Percentiles rank a stretch among this genome's conserved stretches.
These are phyloP conservation scores for Lethenteron reissneri DNA, from an alignment of 2,113 vertebrate genomes.

Conservation along the genomic window DNA sequence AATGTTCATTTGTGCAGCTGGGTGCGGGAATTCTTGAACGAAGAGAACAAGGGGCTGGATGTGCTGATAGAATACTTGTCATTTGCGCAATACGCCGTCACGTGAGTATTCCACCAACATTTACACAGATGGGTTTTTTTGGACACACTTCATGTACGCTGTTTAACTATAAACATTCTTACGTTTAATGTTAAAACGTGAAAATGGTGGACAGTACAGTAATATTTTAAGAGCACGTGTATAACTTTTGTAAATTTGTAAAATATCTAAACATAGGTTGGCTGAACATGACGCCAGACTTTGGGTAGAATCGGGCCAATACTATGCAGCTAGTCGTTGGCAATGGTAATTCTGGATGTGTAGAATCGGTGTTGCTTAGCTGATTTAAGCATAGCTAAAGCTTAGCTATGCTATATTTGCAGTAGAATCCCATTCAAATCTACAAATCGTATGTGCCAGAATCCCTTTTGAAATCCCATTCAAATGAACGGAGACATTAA, in stretches of 20 bases:
- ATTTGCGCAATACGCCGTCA: conserved; percentile 92
- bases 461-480: too few relatives aligned
- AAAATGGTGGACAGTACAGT: conserved; percentile 2
- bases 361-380: too few relatives aligned
- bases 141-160: neutral
- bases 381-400: too few relatives aligned
- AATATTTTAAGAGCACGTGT: neutral
- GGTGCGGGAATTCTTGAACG: conserved; percentile 94
- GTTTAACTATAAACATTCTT: conserved; percentile 23
- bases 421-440: too few relatives aligned
- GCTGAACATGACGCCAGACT: conserved; percentile 3
- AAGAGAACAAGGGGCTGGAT: conserved; percentile 90
- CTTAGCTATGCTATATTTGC: too few relatives aligned
- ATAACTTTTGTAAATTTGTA: neutral
- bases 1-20: conserved; percentile 31
- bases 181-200: conserved; percentile 13
- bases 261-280: neutral
- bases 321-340: too few relatives aligned
- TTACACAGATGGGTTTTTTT: neutral
- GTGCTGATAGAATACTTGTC: conserved; percentile 93
- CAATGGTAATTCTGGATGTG: too few relatives aligned
- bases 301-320: too few relatives aligned
- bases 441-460: too few relatives aligned
- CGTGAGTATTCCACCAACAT: conserved; percentile 37
- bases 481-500: too few relatives aligned